Evolutionary conservation across 2,888 invertebrate genomes (phyloP).

Genomic region (Drosophila robusta): DNA sequence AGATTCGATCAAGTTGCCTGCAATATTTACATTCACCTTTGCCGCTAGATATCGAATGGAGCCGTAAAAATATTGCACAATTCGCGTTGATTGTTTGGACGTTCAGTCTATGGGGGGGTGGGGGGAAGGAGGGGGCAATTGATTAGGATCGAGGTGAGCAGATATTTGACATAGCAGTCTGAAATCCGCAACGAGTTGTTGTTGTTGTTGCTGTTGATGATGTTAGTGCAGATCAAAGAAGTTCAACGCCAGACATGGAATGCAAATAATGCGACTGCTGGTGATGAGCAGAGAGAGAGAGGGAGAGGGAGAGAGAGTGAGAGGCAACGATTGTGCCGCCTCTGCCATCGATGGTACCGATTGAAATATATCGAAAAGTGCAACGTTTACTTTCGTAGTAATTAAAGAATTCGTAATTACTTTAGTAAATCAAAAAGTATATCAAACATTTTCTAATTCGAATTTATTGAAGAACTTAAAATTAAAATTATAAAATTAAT

Average conservation of each 20-base stretch:
- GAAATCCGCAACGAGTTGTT: conserved; percentile 7
- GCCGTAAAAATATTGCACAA: conserved; percentile 36
- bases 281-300: no score
- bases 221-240: conserved; percentile 36
- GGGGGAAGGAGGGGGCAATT: neutral
- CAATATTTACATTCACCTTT: conserved; percentile 41
- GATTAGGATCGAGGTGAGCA: conserved; percentile 1
- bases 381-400: no score
- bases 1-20: conserved; percentile 29
- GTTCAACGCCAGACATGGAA: conserved; percentile 17
- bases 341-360: no score
- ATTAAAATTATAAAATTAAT: no score
- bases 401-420: no score
- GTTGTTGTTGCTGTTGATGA: neutral
- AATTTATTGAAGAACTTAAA: no score
- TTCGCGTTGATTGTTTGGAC: conserved; percentile 32
- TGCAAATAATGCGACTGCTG: neutral
- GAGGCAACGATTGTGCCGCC: no score
- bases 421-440: no score
- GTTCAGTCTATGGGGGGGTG: neutral
- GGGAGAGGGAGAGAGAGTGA: no score
- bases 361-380: no score
- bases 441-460: no score
- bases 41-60: conserved; percentile 2
- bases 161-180: conserved; percentile 21